A percentile compares a stretch with the other conserved stretches of the same genome.
Conservation (phyloP, 1,140 invertebrate genomes). For the Drosophila setifemur region DNA sequence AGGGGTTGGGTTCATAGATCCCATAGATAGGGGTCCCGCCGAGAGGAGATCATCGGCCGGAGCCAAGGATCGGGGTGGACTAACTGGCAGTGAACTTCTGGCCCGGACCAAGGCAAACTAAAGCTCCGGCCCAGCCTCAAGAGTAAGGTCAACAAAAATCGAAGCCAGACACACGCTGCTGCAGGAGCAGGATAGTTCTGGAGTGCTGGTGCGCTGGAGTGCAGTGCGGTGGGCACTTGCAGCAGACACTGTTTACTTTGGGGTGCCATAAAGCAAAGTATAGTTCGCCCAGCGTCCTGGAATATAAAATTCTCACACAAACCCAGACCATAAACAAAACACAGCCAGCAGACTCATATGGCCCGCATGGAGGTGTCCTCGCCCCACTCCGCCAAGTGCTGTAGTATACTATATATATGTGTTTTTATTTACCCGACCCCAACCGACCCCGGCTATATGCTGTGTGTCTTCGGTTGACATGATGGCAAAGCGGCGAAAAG, state of each 20-base stretch:
- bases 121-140: slow-evolving; percentile 32
- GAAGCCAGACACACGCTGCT: slow-evolving; percentile 34
- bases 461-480: slow-evolving; percentile 64
- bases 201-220: slow-evolving; percentile 11
- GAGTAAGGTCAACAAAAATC: slow-evolving; percentile 58
- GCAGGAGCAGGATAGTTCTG: slow-evolving; percentile 31
- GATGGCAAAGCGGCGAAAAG: slow-evolving; percentile 44
- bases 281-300: slow-evolving; percentile 45
- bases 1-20: neutral
- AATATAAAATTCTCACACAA: slow-evolving; percentile 69
- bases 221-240: slow-evolving; percentile 33
- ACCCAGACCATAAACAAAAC: slow-evolving; percentile 73
- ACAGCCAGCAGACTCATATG: slow-evolving; percentile 16
- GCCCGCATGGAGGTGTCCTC: slow-evolving; percentile 23
- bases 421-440: slow-evolving; percentile 73
- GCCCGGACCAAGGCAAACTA: neutral
- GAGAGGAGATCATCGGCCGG: slow-evolving; percentile 23
- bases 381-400: neutral
- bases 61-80: neutral
- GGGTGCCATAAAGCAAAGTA: slow-evolving; percentile 79
- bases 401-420: slow-evolving; percentile 25
- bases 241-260: slow-evolving; percentile 61
- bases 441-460: slow-evolving; percentile 41
- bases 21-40: slow-evolving; percentile 5
- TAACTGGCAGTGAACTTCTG: slow-evolving; percentile 18